Conservation (phyloP, 1,140 invertebrate genomes). For the Aphis craccivora region DNA sequence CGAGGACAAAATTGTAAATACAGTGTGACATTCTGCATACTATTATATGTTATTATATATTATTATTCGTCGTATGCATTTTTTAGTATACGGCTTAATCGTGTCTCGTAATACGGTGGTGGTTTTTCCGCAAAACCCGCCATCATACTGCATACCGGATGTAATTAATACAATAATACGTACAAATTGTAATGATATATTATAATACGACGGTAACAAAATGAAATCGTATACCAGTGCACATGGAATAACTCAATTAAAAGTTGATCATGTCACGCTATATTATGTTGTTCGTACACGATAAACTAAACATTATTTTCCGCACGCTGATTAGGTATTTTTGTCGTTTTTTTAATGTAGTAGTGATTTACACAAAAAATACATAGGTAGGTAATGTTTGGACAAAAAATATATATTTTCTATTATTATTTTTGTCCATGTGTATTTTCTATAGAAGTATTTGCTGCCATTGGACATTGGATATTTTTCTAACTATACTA, state of each 20-base stretch:
- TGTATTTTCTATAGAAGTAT: background rate
- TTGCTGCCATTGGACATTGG: no score
- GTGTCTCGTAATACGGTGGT: background rate
- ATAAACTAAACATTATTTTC: slow-evolving; percentile 2
- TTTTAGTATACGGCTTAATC: background rate
- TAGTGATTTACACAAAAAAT: background rate
- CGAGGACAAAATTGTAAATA: background rate
- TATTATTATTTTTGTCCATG: no score
- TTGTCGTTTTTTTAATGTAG: background rate
- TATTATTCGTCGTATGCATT: background rate
- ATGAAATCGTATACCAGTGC: background rate
- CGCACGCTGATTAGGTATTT: background rate
- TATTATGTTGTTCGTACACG: background rate
- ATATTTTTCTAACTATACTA: background rate
- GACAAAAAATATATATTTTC: no score
- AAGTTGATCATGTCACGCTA: slow-evolving; percentile 36
- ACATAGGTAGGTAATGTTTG: no score
- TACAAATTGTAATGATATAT: slow-evolving; percentile 28
- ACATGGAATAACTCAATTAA: slow-evolving; percentile 43
- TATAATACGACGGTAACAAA: slow-evolving; percentile 2
- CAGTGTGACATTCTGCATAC: background rate
- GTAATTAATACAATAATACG: slow-evolving; percentile 34
- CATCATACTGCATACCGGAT: background rate
- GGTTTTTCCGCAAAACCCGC: background rate
- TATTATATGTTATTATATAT: background rate